Percentiles rank a stretch among this genome's conserved stretches.
phyloP scores from a whole-genome alignment of 1,140 invertebrate species.

The Mactra quadrangularis region DNA sequence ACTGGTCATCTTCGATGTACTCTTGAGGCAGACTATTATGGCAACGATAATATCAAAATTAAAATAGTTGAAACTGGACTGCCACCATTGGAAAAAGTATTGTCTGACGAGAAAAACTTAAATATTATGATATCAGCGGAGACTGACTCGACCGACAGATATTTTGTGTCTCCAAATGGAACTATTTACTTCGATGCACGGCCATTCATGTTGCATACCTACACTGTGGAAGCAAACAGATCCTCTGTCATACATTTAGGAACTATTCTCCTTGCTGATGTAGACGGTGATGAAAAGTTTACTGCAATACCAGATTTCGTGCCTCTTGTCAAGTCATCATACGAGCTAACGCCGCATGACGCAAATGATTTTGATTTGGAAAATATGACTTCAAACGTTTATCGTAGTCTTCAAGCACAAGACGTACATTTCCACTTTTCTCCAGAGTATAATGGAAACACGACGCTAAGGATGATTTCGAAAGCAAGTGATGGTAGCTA shows the following conservation, averaged over 20 bases:
- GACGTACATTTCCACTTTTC: constrained; percentile 3
- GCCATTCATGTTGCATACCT: background rate
- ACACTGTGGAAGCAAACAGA: constrained; percentile 22
- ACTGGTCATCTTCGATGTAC: constrained; percentile 9
- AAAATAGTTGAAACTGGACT: constrained; percentile 31
- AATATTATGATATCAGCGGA: background rate
- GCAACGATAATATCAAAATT: constrained; percentile 22
- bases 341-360: background rate
- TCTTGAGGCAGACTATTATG: constrained; percentile 22
- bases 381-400: constrained; percentile 14
- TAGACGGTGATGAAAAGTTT: constrained; percentile 30
- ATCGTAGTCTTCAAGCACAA: background rate
- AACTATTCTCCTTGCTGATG: constrained; percentile 34
- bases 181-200: constrained; percentile 9
- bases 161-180: constrained; percentile 17
- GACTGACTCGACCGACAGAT: constrained; percentile 21
- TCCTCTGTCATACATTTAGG: constrained; percentile 14
- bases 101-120: constrained; percentile 13
- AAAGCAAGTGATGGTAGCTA: background rate
- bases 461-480: constrained; percentile 22
- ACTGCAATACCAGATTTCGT: background rate
- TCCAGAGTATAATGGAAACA: constrained; percentile 17
- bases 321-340: constrained; percentile 14
- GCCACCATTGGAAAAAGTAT: constrained; percentile 10
- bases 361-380: background rate